phyloP scores from a whole-genome alignment of 2,888 invertebrate species.

The Phragmatobia fuliginosa region DNA sequence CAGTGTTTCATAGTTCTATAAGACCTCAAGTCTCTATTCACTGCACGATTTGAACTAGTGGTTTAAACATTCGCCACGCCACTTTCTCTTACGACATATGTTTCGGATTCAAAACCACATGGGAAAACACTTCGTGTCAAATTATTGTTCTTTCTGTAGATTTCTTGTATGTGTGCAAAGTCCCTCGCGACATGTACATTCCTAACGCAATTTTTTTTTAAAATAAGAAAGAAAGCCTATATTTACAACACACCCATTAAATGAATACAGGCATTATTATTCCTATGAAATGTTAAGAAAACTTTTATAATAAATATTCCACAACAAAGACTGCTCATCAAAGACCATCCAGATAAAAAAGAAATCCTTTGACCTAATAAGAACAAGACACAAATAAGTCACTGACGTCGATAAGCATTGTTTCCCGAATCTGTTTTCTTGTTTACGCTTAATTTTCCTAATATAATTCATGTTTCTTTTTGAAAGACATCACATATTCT shows the following conservation, averaged over 20 bases:
- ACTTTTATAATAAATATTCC: neutral
- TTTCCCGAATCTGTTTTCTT: neutral
- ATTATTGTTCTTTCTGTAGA: too few relatives aligned
- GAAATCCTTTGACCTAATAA: neutral
- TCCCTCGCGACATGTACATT: too few relatives aligned
- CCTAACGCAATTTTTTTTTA: too few relatives aligned
- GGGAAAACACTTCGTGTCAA: too few relatives aligned
- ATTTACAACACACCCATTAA: neutral
- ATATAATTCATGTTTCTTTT: neutral
- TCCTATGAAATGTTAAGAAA: too few relatives aligned
- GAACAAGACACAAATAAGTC: neutral
- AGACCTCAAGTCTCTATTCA: too few relatives aligned
- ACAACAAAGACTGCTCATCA: neutral
- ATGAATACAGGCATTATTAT: neutral
- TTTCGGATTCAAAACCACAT: too few relatives aligned
- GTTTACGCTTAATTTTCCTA: neutral
- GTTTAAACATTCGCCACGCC: too few relatives aligned
- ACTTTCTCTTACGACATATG: too few relatives aligned
- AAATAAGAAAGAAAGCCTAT: too few relatives aligned
- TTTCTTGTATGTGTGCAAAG: too few relatives aligned
- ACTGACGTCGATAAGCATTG: neutral
- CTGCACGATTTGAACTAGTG: too few relatives aligned
- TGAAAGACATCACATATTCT: neutral
- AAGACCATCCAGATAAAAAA: neutral
- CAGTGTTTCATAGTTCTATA: neutral